Percentiles rank a stretch among this genome's conserved stretches.
Conservation (phyloP, 1,140 invertebrate species). For the Pogonus chalceus region DNA sequence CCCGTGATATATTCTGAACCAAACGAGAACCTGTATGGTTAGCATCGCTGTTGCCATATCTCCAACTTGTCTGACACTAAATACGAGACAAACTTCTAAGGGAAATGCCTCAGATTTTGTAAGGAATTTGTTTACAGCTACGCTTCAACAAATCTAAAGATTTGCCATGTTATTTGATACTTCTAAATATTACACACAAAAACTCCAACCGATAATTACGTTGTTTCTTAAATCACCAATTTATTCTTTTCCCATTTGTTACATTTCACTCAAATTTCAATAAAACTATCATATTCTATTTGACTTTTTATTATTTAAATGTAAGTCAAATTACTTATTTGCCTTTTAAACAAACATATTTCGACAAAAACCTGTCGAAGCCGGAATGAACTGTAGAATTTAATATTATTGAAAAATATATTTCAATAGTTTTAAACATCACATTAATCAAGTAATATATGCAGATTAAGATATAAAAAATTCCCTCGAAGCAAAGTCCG, state of each 20-base stretch:
- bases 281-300: neutral
- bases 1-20: constrained; percentile 1
- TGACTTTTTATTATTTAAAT: neutral
- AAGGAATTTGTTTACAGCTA: constrained; percentile 1
- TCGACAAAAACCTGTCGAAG: no score
- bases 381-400: no score
- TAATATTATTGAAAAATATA: no score
- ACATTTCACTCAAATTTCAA: neutral
- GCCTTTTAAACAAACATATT: no score
- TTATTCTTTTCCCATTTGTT: neutral
- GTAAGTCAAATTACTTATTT: no score
- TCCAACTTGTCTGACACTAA: constrained; percentile 4
- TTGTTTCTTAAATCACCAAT: neutral
- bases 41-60: constrained; percentile 6
- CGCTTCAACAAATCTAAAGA: neutral
- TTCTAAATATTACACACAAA: no score
- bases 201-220: no score
- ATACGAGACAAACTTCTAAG: neutral
- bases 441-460: no score
- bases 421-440: no score
- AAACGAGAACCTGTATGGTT: constrained; percentile 7
- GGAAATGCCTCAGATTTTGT: neutral
- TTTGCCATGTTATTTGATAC: neutral
- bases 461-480: no score
- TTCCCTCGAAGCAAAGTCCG: no score